phyloP scores from a whole-genome alignment of 2,113 vertebrate species.

The Telmatochromis sp. region DNA sequence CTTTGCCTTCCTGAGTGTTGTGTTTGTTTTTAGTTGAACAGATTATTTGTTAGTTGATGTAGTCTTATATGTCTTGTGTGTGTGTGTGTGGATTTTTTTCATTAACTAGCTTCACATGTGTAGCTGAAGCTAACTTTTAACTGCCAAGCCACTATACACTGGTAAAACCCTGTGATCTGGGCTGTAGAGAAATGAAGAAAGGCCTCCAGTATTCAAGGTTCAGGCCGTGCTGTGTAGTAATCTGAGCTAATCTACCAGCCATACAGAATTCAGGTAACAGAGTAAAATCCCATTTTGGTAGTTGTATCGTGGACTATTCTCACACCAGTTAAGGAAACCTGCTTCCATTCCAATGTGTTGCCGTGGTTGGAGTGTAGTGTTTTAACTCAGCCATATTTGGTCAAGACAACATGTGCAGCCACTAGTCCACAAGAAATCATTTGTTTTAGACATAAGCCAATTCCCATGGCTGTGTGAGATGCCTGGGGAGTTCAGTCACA shows the following conservation, averaged over 20 bases:
- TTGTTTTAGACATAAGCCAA: constrained; percentile 38
- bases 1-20: background rate
- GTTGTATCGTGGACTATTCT: constrained; percentile 2
- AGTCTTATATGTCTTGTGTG: background rate
- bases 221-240: background rate
- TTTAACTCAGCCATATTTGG: constrained; percentile 74
- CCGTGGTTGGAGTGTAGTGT: constrained; percentile 24
- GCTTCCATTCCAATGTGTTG: constrained; percentile 53
- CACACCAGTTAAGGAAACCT: constrained; percentile 67
- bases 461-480: background rate
- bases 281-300: background rate
- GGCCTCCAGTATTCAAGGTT: background rate
- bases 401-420: constrained; percentile 58
- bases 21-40: background rate
- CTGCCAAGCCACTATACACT: background rate
- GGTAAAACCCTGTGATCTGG: background rate
- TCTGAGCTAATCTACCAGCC: background rate
- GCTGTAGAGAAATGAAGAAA: background rate
- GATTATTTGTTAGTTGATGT: background rate
- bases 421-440: constrained; percentile 43
- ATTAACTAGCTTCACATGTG: background rate
- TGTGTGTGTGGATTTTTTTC: background rate
- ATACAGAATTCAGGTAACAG: background rate
- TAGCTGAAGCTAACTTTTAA: background rate
- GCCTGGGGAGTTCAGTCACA: constrained; percentile 6